Conservation (phyloP, 2,888 invertebrate species). For the Platycheirus albimanus region DNA sequence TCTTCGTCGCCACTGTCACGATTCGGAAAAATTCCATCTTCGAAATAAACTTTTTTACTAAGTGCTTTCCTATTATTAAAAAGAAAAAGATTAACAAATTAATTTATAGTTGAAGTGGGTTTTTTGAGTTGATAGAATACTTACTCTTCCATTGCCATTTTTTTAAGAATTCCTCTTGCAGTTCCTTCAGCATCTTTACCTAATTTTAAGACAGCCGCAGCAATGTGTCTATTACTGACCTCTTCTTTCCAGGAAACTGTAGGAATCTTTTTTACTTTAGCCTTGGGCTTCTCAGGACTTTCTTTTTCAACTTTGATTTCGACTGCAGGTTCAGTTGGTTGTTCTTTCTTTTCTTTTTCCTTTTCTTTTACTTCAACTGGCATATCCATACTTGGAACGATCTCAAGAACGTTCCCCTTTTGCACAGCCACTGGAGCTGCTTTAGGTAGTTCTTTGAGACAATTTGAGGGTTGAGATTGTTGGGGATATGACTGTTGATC, state of each 20-base stretch:
- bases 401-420: conserved; percentile 82
- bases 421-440: conserved; percentile 80
- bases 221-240: conserved; percentile 76
- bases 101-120: neutral
- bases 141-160: conserved; percentile 75
- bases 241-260: conserved; percentile 77
- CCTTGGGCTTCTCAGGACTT: conserved; percentile 34
- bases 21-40: conserved; percentile 80
- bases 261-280: conserved; percentile 66
- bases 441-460: conserved; percentile 79
- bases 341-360: conserved; percentile 46
- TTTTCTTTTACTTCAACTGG: conserved; percentile 27
- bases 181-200: conserved; percentile 76
- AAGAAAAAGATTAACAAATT: neutral
- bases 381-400: conserved; percentile 78
- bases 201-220: conserved; percentile 76
- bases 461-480: conserved; percentile 71
- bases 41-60: conserved; percentile 80
- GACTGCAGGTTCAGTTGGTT: conserved; percentile 18
- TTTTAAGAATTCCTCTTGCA: conserved; percentile 76
- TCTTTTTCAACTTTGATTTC: conserved; percentile 47
- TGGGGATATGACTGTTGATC: conserved; percentile 55
- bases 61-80: conserved; percentile 76
- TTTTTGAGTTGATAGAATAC: conserved; percentile 45
- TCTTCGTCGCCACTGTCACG: conserved; percentile 81